Evolutionary conservation across 1,140 invertebrate genomes (phyloP).

Genomic region (Plutomurus gul): DNA sequence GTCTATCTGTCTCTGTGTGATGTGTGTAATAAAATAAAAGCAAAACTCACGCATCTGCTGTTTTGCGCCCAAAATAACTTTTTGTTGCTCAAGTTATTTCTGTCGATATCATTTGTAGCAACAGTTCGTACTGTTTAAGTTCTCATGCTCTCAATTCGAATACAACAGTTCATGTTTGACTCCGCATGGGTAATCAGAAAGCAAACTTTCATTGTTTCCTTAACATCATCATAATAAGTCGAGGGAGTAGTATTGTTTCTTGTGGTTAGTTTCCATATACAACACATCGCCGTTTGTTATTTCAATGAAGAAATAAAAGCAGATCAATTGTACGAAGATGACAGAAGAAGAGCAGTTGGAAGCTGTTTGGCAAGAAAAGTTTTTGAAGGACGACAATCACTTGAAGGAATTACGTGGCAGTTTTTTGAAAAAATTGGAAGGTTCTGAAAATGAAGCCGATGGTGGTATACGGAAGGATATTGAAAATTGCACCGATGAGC

Average conservation of each 20-base stretch:
- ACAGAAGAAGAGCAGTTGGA: not conserved
- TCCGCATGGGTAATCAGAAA: not conserved
- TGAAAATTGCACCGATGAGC: not conserved
- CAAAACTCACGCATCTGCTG: slow-evolving; percentile 23
- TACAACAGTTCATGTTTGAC: not conserved
- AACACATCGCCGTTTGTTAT: no score
- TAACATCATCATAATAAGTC: no score
- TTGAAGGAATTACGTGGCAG: not conserved
- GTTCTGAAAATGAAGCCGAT: not conserved
- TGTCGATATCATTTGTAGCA: not conserved
- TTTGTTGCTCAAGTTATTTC: slow-evolving; percentile 9
- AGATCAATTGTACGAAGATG: not conserved
- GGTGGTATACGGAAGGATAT: not conserved
- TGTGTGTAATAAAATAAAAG: slow-evolving; percentile 5
- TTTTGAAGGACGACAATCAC: not conserved
- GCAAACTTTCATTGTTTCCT: not conserved
- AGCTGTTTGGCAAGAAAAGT: not conserved
- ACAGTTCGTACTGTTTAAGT: not conserved
- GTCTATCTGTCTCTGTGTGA: not conserved
- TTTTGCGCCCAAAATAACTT: slow-evolving; percentile 19
- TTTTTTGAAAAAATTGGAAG: not conserved
- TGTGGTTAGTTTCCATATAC: no score
- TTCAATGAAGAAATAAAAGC: not conserved
- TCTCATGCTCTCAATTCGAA: slow-evolving; percentile 7
- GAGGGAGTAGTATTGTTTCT: no score